Conservation (phyloP, 2,797 vertebrate genomes). For the Florisuga fusca region DNA sequence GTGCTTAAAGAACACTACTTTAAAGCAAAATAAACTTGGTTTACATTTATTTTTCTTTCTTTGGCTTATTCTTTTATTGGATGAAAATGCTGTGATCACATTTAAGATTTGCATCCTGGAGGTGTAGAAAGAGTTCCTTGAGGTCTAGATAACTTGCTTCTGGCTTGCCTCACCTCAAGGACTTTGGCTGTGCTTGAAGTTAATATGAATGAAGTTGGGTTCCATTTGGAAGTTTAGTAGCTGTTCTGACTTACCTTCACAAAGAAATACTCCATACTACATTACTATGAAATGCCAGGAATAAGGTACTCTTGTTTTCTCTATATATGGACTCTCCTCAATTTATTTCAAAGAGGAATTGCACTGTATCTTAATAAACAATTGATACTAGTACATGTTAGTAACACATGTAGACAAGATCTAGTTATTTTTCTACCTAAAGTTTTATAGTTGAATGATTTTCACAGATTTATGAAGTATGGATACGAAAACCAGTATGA, state of each 20-base stretch:
- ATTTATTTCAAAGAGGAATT: slow-evolving; percentile 24
- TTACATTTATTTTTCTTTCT: slow-evolving; percentile 91
- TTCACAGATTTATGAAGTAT: slow-evolving; percentile 32
- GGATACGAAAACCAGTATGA: slow-evolving; percentile 3
- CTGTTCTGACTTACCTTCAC: slow-evolving; percentile 37
- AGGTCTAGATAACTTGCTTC: slow-evolving; percentile 28
- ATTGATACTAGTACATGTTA: slow-evolving; percentile 4
- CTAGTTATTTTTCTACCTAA: slow-evolving; percentile 65
- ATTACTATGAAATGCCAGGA: background rate
- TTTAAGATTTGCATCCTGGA: slow-evolving; percentile 26
- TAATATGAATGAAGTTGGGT: background rate
- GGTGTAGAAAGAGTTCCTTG: background rate
- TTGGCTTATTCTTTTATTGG: slow-evolving; percentile 75
- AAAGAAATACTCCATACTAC: background rate
- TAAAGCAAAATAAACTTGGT: slow-evolving; percentile 95
- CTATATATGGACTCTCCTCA: background rate
- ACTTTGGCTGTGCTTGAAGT: background rate
- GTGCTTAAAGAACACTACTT: slow-evolving; percentile 97
- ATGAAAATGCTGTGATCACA: slow-evolving; percentile 70
- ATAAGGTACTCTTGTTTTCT: slow-evolving; percentile 13
- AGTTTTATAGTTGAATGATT: slow-evolving; percentile 50
- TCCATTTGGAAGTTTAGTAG: slow-evolving; percentile 39
- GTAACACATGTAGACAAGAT: slow-evolving; percentile 14
- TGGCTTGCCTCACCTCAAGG: slow-evolving; percentile 49
- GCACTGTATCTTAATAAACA: slow-evolving; percentile 48